phyloP scores from a whole-genome alignment of 2,113 vertebrate species.

The Apodemus sylvaticus region DNA sequence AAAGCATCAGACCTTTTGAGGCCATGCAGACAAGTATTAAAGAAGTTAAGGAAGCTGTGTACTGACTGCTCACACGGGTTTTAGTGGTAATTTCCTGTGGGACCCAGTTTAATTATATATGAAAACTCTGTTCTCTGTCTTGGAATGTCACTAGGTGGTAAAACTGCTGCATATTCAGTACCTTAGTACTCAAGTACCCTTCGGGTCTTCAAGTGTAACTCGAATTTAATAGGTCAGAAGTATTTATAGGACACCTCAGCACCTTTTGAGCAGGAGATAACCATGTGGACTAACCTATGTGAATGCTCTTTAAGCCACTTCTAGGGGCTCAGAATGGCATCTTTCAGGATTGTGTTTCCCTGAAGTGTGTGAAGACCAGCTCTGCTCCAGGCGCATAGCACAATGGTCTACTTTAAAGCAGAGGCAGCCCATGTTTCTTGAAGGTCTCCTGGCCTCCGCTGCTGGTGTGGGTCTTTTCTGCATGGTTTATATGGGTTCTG shows the following conservation, averaged over 20 bases:
- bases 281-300: background rate
- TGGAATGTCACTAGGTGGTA: background rate
- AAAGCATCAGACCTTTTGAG: background rate
- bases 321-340: background rate
- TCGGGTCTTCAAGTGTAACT: background rate
- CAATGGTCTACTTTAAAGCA: background rate
- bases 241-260: background rate
- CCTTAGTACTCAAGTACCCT: background rate
- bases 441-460: background rate
- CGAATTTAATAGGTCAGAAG: background rate
- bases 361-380: fast-evolving
- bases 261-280: background rate
- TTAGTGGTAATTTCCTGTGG: background rate
- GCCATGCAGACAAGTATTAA: background rate
- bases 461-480: background rate
- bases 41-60: background rate
- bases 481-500: background rate
- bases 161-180: background rate
- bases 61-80: background rate
- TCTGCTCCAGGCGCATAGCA: fast-evolving
- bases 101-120: too few relatives aligned
- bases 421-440: fast-evolving
- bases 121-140: background rate
- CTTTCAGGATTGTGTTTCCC: background rate
- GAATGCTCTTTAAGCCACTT: background rate